phyloP scores from a whole-genome alignment of 2,888 invertebrate species.

The Harmothoe impar region DNA sequence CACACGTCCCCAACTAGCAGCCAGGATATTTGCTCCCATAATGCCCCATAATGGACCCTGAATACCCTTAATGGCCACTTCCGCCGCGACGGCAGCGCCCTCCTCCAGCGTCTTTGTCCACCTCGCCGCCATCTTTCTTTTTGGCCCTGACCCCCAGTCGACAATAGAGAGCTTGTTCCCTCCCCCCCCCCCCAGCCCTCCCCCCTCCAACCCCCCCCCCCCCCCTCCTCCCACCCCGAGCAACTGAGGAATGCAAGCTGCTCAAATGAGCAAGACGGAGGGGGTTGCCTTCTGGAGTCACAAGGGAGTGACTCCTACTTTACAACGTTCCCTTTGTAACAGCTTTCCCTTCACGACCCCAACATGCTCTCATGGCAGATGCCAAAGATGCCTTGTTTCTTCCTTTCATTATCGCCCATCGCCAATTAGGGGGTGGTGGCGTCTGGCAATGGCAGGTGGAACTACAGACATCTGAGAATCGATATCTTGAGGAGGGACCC shows the following conservation, averaged over 20 bases:
- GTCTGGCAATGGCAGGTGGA: background rate
- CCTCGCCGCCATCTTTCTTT: constrained; percentile 31
- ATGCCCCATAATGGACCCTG: constrained; percentile 59
- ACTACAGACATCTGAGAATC: background rate
- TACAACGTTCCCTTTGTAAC: background rate
- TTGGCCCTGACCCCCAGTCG: background rate
- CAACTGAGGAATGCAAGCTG: background rate
- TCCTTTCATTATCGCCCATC: constrained; percentile 19
- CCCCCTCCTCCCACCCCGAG: background rate
- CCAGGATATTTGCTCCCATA: constrained; percentile 63
- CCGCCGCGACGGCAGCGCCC: background rate
- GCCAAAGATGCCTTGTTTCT: constrained; percentile 42
- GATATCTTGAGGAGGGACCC: background rate
- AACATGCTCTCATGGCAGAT: background rate
- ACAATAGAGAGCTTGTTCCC: background rate
- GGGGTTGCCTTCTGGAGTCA: too few relatives aligned
- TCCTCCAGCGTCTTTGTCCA: constrained; percentile 14
- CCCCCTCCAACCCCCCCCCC: background rate
- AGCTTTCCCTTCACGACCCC: too few relatives aligned
- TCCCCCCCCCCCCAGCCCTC: background rate
- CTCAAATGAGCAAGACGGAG: background rate
- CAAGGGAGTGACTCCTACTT: background rate
- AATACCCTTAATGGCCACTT: constrained; percentile 61
- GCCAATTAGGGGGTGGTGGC: background rate
- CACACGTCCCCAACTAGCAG: constrained; percentile 44